Evolutionary conservation across 2,888 invertebrate species (phyloP).

Genomic region (Dolomedes plantarius): DNA sequence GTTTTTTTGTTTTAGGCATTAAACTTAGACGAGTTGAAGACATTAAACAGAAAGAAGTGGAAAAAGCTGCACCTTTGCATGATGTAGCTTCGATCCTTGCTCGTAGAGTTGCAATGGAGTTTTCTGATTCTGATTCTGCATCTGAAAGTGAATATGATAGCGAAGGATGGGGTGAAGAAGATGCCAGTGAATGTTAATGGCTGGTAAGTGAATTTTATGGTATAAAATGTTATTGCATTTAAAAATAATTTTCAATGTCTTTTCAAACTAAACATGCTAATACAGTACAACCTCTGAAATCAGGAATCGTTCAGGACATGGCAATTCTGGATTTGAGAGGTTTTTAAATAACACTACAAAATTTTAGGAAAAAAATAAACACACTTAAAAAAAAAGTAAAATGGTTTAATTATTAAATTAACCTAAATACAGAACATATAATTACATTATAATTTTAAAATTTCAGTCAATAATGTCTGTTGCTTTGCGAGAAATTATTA

Average conservation of each 20-base stretch:
- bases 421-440: no score
- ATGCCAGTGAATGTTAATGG: constrained; percentile 79
- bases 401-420: no score
- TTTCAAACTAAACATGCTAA: not conserved
- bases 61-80: constrained; percentile 79
- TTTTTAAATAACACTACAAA: no score
- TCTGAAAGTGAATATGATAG: constrained; percentile 91
- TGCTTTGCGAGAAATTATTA: no score
- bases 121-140: constrained; percentile 83
- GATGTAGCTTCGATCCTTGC: constrained; percentile 97
- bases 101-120: constrained; percentile 94
- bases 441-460: no score
- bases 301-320: no score
- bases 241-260: not conserved
- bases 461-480: no score
- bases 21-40: constrained; percentile 95
- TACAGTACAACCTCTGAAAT: not conserved
- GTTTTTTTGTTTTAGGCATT: constrained; percentile 82
- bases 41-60: constrained; percentile 82
- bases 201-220: not conserved
- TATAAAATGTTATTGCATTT: not conserved
- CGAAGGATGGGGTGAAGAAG: constrained; percentile 83
- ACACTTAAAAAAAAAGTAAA: no score
- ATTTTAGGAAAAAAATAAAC: no score
- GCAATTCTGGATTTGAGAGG: no score